Evolutionary conservation across 92 coral and sea anemone genomes (phyloP).

Genomic region (Palythoa grandiflora): DNA sequence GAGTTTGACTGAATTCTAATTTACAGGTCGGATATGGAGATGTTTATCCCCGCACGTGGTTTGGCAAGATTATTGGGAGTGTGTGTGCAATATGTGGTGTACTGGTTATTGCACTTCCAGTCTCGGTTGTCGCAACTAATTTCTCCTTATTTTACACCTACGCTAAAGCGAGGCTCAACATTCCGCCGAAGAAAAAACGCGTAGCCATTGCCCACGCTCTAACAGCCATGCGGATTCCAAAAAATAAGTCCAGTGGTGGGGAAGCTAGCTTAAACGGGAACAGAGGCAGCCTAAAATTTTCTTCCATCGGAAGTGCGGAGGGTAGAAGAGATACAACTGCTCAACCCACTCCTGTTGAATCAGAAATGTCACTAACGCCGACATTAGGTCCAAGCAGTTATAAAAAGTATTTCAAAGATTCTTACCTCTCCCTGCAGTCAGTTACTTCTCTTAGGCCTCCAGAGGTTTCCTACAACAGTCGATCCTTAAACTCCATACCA

Average conservation of each 20-base stretch:
- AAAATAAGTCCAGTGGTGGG: constrained; percentile 49
- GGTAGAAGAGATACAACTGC: constrained; percentile 56
- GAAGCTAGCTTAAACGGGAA: constrained; percentile 24
- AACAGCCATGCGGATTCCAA: constrained; percentile 86
- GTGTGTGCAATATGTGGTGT: constrained; percentile 99
- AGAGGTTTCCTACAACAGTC: constrained; percentile 39
- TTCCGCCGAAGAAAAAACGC: constrained; percentile 89
- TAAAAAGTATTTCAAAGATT: constrained; percentile 61
- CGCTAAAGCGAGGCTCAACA: constrained; percentile 97
- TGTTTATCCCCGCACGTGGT: constrained; percentile 94
- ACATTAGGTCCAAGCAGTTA: constrained; percentile 46
- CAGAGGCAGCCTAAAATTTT: constrained; percentile 53
- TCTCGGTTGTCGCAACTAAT: constrained; percentile 97
- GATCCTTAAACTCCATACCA: constrained; percentile 71
- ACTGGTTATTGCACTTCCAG: constrained; percentile 96
- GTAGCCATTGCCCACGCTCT: constrained; percentile 93
- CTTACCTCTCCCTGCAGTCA: constrained; percentile 67
- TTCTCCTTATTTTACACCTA: constrained; percentile 95
- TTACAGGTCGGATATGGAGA: constrained; percentile 98
- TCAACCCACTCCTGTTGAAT: constrained; percentile 38
- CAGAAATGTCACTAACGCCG: constrained; percentile 49
- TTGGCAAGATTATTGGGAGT: constrained; percentile 95
- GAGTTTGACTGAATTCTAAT: background rate
- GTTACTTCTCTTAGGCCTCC: constrained; percentile 60
- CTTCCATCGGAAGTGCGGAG: constrained; percentile 83